A percentile compares a stretch with the other conserved stretches of the same genome.
Conservation (phyloP, 2,113 vertebrate species). For the Bubo scandiacus region DNA sequence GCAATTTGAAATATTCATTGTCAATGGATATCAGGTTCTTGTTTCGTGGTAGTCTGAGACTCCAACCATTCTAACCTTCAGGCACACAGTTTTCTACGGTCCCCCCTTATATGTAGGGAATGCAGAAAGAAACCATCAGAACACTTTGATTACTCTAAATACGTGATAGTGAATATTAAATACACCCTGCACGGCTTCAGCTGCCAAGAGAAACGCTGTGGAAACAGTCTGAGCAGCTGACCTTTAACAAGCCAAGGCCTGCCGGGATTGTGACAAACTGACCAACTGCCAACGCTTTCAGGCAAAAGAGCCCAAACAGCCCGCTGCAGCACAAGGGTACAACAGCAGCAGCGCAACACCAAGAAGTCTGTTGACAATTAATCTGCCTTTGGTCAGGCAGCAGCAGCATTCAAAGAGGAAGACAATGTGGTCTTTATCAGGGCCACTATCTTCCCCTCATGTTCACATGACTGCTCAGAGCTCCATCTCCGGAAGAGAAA, state of each 20-base stretch:
- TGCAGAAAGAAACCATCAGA: not conserved
- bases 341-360: not conserved
- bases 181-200: not conserved
- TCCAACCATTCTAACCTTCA: not conserved
- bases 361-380: not conserved
- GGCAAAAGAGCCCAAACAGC: not conserved
- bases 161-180: not conserved
- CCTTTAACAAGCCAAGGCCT: not conserved
- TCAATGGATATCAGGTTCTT: not conserved
- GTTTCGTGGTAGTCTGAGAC: not conserved
- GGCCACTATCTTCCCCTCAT: rapidly evolving
- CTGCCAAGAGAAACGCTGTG: not conserved
- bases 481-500: not conserved
- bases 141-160: not conserved
- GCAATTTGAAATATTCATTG: not conserved
- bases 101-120: not conserved
- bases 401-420: not conserved
- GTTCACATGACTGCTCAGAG: not conserved
- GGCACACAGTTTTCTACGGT: not conserved
- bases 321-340: not conserved
- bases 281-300: not conserved
- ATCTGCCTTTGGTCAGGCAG: not conserved
- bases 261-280: not conserved
- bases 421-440: not conserved
- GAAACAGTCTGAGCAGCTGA: not conserved